A percentile compares a stretch with the other conserved stretches of the same genome.
Conservation (phyloP, 2,113 vertebrate species). For the Nothoprocta perdicaria region DNA sequence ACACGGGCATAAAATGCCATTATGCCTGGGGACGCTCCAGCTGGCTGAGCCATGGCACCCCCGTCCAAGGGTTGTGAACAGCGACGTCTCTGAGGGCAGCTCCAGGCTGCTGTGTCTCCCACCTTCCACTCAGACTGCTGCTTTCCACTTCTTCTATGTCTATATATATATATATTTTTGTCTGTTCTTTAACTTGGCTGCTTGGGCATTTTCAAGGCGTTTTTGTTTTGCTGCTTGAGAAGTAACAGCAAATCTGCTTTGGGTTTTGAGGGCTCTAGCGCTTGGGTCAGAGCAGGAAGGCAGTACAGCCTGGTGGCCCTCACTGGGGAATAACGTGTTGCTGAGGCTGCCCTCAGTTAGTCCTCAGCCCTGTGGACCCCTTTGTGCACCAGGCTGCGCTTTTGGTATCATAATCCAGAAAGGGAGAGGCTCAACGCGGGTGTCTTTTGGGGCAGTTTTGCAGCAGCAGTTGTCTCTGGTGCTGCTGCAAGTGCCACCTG, state of each 20-base stretch:
- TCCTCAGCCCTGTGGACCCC: accelerated
- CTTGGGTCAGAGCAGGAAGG: not conserved
- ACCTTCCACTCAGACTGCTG: not conserved
- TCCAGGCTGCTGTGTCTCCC: not conserved
- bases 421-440: not conserved
- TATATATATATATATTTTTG: not conserved
- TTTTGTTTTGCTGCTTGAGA: not conserved
- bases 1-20: too few relatives aligned
- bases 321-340: not conserved
- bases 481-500: not conserved
- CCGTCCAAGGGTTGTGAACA: not conserved
- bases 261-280: not conserved
- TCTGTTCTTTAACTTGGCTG: not conserved
- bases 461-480: not conserved
- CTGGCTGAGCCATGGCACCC: too few relatives aligned
- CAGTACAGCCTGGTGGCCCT: not conserved
- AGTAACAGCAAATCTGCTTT: not conserved
- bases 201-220: not conserved
- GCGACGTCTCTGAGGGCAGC: not conserved
- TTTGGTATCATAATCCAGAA: not conserved
- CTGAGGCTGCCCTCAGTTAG: not conserved
- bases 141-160: not conserved
- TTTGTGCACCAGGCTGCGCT: accelerated
- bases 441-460: not conserved
- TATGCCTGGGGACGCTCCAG: too few relatives aligned